These are phyloP conservation scores for Drosophila fungiperda DNA, from an alignment of 2,888 invertebrate genomes.

Conservation along the genomic window DNA sequence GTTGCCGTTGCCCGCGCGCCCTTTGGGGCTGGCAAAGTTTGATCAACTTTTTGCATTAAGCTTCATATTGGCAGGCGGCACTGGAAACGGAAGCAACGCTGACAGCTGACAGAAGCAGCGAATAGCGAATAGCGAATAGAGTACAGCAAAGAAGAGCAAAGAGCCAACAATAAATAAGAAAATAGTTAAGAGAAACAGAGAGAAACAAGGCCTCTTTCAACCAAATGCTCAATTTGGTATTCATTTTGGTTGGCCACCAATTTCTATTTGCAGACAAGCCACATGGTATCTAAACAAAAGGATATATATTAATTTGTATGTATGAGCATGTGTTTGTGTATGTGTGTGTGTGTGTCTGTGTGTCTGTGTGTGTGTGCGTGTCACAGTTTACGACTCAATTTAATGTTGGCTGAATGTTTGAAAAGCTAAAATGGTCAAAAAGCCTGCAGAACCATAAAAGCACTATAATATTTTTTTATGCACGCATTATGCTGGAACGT, in stretches of 20 bases:
- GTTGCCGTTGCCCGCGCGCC: constrained; percentile 4
- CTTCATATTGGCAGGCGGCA: constrained; percentile 45
- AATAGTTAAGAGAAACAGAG: background rate
- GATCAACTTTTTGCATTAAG: constrained; percentile 61
- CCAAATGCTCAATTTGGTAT: constrained; percentile 30
- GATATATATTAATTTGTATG: background rate
- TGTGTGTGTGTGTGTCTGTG: background rate
- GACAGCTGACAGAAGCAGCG: constrained; percentile 24
- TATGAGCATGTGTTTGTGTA: background rate
- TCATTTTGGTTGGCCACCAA: constrained; percentile 34
- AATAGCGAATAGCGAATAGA: background rate
- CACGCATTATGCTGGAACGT: constrained; percentile 48
- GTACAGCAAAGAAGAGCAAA: background rate
- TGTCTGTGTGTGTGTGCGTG: constrained; percentile 5
- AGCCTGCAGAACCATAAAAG: constrained; percentile 56
- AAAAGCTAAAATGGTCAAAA: constrained; percentile 53
- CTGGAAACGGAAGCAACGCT: constrained; percentile 43
- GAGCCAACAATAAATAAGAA: background rate
- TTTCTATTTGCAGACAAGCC: constrained; percentile 37
- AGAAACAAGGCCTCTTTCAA: background rate
- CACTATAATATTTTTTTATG: constrained; percentile 58
- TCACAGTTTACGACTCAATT: constrained; percentile 33
- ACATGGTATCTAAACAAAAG: constrained; percentile 1
- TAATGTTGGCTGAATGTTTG: constrained; percentile 37
- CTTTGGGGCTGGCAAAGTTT: constrained; percentile 15